Base-by-base conservation (phyloP, 1,140 invertebrate genomes). In the Euglossa dilemma region DNA sequence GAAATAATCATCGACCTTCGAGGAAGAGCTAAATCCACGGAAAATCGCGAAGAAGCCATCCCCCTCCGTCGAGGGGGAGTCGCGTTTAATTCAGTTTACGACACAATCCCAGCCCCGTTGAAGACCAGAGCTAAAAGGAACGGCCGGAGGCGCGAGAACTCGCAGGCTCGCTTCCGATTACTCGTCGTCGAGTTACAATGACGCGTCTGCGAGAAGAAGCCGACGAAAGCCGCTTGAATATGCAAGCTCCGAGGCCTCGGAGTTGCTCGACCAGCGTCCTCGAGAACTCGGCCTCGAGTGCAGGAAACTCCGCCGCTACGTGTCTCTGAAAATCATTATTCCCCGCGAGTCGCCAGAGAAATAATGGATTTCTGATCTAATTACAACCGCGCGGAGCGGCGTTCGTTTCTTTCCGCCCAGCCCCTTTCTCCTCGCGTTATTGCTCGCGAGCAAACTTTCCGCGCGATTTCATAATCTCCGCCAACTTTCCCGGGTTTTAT, bases 321-420 rank as follows among this genome's bases (percentile, higher is more conserved):
- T 7, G n/a, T 36, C 25, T 28, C 47, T 8, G 64, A 7, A 18
- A 66, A 78, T 67, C 64, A 50, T 78, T 47, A 69, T 45, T 52
- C 36, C 28, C 47, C 50, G 25, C 43, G 72, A 12, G 57, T 56
- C 25, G 76, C 23, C 18, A 5, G 43, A 5, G 43, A 69, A 78
- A 78, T 78, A 78, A 78, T 78, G 76, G 63, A 78, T 78, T 78
- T 57, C 76, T 70, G 64, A 78, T 78, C 64, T 66, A 78, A 78
- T 78, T 78, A 70, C 14, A 2, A 0, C 16, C 18, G 28, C 6
- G 16, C 7, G 18, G 18, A 28, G 59, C 1, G 23, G 14, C 50
- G 9, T 64, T 28, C 28, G 0, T 54, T 61, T 28, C 28, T n/a
- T 56, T 25, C 43, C n/a, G n/a, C n/a, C n/a, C 45, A 57, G 50